Evolutionary conservation across 2,797 vertebrate species (phyloP).

Genomic region (Astyanax mexicanus): DNA sequence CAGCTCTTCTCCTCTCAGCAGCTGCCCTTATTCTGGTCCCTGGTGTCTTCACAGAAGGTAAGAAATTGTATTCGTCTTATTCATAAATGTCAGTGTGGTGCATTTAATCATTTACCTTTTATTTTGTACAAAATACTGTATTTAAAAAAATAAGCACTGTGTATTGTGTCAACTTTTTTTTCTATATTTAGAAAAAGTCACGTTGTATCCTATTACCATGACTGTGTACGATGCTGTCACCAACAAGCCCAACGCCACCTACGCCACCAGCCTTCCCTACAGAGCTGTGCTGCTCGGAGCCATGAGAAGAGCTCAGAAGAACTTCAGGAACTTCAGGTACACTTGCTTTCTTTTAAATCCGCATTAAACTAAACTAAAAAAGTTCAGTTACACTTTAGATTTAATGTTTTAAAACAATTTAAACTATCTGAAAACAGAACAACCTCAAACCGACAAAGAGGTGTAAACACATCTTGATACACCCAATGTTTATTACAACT

Average conservation of each 20-base stretch:
- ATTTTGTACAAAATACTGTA: no score
- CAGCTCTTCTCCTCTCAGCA: background rate
- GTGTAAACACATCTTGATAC: no score
- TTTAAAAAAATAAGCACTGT: no score
- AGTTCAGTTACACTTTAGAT: background rate
- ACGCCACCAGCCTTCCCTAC: conserved; percentile 27
- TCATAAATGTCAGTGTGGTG: background rate
- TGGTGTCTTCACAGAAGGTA: background rate
- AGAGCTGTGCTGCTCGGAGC: conserved; percentile 65
- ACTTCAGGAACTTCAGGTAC: conserved; percentile 64
- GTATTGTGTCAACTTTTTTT: background rate
- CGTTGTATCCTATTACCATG: conserved; percentile 29
- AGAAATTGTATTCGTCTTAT: background rate
- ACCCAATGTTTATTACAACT: no score
- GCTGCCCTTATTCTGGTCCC: conserved; percentile 4
- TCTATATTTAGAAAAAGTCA: background rate
- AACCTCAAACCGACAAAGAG: background rate
- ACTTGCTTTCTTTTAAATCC: conserved; percentile 17
- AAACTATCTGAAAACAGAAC: background rate
- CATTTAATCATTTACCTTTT: no score
- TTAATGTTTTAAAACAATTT: background rate
- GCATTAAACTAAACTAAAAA: no score
- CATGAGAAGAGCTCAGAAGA: conserved; percentile 54
- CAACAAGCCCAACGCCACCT: background rate
- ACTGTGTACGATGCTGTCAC: conserved; percentile 53